Evolutionary conservation across 2,113 vertebrate genomes (phyloP).

Genomic region (Nycticebus coucang): DNA sequence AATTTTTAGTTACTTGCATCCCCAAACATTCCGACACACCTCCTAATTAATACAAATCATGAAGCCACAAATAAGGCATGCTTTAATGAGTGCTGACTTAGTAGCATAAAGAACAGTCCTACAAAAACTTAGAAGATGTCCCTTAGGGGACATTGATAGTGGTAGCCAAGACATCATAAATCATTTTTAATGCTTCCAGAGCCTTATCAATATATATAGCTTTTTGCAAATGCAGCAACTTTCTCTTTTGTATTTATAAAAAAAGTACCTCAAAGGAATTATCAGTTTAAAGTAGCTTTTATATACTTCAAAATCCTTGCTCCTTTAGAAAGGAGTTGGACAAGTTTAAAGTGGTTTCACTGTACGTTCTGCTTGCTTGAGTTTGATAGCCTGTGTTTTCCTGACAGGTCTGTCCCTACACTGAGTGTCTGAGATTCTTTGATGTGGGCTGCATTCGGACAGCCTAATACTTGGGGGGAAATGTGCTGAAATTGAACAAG

Average conservation of each 20-base stretch:
- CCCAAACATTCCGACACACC: background rate
- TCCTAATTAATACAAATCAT: constrained; percentile 39
- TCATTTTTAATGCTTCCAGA: background rate
- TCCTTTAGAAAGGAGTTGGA: constrained; percentile 20
- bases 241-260: constrained; percentile 47
- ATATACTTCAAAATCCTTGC: constrained; percentile 37
- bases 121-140: background rate
- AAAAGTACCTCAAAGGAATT: constrained; percentile 25
- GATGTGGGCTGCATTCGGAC: constrained; percentile 68
- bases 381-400: constrained; percentile 60
- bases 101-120: background rate
- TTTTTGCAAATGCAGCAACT: constrained; percentile 47
- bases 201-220: constrained; percentile 5
- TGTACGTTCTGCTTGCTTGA: constrained; percentile 39
- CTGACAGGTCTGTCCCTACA: constrained; percentile 64
- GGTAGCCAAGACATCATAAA: constrained; percentile 28
- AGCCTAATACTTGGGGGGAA: constrained; percentile 64
- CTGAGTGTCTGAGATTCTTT: constrained; percentile 54
- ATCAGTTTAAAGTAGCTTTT: constrained; percentile 42
- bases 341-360: constrained; percentile 46
- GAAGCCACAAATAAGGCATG: background rate
- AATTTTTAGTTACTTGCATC: constrained; percentile 29
- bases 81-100: constrained; percentile 21
- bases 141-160: background rate
- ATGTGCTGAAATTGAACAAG: constrained; percentile 70